Evolutionary conservation across 2,113 vertebrate species (phyloP).

Genomic region (Tetraodon nigroviridis): DNA sequence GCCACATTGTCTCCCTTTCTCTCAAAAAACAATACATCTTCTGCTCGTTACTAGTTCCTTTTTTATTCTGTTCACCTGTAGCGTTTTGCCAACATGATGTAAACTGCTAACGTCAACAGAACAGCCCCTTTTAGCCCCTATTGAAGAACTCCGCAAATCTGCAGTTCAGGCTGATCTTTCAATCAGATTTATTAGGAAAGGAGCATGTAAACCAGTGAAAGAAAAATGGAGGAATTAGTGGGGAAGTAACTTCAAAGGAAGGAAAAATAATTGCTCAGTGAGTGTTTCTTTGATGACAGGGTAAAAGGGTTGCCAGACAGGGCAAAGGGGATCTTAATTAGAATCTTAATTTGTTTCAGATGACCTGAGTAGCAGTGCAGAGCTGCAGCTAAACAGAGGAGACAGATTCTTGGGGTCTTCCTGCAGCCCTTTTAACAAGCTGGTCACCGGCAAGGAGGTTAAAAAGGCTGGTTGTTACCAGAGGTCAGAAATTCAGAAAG

Average conservation of each 20-base stretch:
- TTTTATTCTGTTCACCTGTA: not conserved
- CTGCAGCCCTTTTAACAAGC: not conserved
- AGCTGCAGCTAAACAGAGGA: not conserved
- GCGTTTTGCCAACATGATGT: no score
- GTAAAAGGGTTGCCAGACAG: conserved; percentile 3
- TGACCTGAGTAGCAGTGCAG: not conserved
- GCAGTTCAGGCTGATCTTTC: no score
- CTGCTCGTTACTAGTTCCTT: not conserved
- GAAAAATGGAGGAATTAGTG: not conserved
- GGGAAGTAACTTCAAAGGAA: not conserved
- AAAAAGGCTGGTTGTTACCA: no score
- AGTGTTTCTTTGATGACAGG: conserved; percentile 8
- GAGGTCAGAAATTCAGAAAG: no score
- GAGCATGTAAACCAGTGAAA: not conserved
- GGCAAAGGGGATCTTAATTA: conserved; percentile 19
- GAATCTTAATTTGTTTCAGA: conserved; percentile 37
- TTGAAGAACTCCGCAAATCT: no score
- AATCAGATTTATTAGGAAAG: not conserved
- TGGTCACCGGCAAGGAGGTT: no score
- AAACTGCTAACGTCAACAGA: no score
- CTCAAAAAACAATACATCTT: no score
- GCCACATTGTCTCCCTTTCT: no score
- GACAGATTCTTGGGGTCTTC: not conserved
- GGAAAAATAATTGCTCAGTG: not conserved
- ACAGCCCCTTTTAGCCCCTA: no score